A percentile compares a stretch with the other conserved stretches of the same genome.
Conservation (phyloP, 2,797 vertebrate genomes). For the Vireo griseus region DNA sequence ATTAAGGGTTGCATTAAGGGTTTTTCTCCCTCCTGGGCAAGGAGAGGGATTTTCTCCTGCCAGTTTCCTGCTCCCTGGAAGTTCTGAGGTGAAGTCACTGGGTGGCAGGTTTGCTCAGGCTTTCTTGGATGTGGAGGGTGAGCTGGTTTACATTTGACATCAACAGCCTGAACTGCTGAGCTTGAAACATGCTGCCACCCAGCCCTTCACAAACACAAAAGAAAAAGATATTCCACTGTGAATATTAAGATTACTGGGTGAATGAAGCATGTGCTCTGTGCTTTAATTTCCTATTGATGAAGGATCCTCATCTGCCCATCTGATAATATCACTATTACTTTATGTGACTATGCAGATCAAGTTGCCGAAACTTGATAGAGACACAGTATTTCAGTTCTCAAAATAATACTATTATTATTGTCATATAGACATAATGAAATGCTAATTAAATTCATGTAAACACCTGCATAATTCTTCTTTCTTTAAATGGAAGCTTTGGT, state of each 20-base stretch:
- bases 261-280: not conserved
- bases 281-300: not conserved
- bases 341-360: not conserved
- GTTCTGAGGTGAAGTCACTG: constrained; percentile 40
- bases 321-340: not conserved
- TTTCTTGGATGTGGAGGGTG: not conserved
- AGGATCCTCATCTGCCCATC: not conserved
- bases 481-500: not conserved
- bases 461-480: not conserved
- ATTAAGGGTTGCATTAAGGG: not conserved
- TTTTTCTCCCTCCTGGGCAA: not conserved
- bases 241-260: not conserved
- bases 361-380: not conserved
- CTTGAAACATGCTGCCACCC: not conserved
- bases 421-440: not conserved
- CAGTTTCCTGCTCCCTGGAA: not conserved
- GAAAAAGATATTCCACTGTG: not conserved
- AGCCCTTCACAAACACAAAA: not conserved
- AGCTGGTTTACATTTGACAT: not conserved
- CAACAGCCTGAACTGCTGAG: not conserved
- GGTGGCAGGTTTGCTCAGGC: constrained; percentile 48
- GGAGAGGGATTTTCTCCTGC: not conserved
- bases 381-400: not conserved
- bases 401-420: not conserved
- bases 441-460: constrained; percentile 16